A percentile compares a stretch with the other conserved stretches of the same genome.
These are phyloP conservation scores for Hydropsyche tenuis DNA, from an alignment of 1,140 invertebrate genomes.

Conservation along the genomic window DNA sequence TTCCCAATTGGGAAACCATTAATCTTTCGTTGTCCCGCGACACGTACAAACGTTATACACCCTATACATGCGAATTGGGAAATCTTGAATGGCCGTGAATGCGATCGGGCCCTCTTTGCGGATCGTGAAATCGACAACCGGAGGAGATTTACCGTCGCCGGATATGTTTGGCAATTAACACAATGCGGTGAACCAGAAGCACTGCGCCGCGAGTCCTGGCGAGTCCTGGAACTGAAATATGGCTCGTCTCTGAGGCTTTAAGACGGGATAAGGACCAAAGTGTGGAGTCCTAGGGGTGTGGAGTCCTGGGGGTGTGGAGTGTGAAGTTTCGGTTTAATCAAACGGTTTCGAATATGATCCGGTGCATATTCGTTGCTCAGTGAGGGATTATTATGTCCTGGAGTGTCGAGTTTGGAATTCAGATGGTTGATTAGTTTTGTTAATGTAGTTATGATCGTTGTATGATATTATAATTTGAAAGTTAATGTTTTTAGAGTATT, in stretches of 20 bases:
- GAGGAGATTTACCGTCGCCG: constrained; percentile 35
- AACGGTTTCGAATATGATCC: background rate
- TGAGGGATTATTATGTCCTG: no score
- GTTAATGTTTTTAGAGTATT: no score
- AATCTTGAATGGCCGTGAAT: constrained; percentile 29
- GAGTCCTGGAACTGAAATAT: constrained; percentile 24
- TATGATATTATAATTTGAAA: no score
- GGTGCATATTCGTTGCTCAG: no score
- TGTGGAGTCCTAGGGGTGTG: no score
- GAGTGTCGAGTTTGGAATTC: no score
- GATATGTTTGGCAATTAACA: constrained; percentile 38
- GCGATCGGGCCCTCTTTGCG: constrained; percentile 22
- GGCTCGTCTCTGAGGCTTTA: background rate
- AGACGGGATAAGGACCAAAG: background rate
- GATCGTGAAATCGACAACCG: constrained; percentile 39
- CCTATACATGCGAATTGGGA: background rate
- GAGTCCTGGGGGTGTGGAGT: no score
- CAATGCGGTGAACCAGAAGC: background rate
- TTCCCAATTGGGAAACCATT: constrained; percentile 12
- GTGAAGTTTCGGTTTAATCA: constrained; percentile 6
- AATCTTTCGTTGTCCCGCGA: constrained; percentile 23
- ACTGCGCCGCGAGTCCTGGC: background rate
- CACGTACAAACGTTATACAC: no score
- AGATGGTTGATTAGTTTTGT: no score
- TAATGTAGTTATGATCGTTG: no score